Percentiles rank a stretch among this genome's conserved stretches.
Conservation (phyloP, 2,888 invertebrate species). For the Asteroscopus sphinx region DNA sequence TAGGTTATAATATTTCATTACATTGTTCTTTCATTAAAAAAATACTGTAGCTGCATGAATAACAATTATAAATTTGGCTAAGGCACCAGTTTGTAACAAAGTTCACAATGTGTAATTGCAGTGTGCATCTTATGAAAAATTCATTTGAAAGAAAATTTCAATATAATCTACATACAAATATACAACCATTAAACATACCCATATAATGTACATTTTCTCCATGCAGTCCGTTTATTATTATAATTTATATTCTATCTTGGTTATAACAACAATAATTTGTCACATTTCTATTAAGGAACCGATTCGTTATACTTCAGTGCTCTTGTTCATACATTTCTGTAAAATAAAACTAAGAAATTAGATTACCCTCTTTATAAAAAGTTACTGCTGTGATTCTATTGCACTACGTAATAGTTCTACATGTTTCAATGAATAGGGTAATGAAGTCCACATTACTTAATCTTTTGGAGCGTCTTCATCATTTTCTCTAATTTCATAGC, state of each 20-base stretch:
- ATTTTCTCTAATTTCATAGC: conserved; percentile 98
- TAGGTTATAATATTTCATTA: conserved; percentile 40
- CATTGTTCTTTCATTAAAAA: conserved; percentile 35
- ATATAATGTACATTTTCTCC: conserved; percentile 27
- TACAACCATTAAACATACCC: conserved; percentile 33
- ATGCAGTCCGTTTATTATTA: conserved; percentile 3
- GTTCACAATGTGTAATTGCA: conserved; percentile 12
- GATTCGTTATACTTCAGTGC: conserved; percentile 22
- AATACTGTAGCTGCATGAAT: conserved; percentile 46
- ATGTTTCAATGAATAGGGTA: conserved; percentile 1
- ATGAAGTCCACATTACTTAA: conserved; percentile 67
- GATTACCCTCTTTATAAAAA: conserved; percentile 13
- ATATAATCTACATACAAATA: conserved; percentile 42
- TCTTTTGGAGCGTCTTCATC: conserved; percentile 94
- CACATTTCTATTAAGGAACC: conserved; percentile 15
- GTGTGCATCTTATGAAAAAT: not conserved
- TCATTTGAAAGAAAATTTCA: conserved; percentile 1
- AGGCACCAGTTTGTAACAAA: conserved; percentile 36
- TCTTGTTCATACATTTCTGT: conserved; percentile 21
- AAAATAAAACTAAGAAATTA: conserved; percentile 20
- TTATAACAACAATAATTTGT: conserved; percentile 16
- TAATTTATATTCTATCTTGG: conserved; percentile 3
- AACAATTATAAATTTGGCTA: conserved; percentile 39
- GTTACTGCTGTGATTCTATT: conserved; percentile 42
- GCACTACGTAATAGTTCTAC: conserved; percentile 18